A percentile compares a stretch with the other conserved stretches of the same genome.
Conservation (phyloP, 1,140 invertebrate species). For the Forficula auricularia region DNA sequence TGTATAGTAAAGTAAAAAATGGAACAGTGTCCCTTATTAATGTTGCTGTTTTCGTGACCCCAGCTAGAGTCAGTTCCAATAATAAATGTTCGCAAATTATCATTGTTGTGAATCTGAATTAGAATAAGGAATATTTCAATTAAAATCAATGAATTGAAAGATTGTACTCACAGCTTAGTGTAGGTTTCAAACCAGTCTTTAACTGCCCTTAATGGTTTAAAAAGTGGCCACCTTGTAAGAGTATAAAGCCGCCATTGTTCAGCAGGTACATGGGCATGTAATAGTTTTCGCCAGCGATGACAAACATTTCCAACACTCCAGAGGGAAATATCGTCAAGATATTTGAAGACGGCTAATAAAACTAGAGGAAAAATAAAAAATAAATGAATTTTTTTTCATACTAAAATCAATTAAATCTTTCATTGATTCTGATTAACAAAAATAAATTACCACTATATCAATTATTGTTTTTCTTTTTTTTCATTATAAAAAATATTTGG, state of each 20-base stretch:
- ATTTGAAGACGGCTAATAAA: conserved; percentile 68
- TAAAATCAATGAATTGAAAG: no score
- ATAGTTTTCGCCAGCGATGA: conserved; percentile 59
- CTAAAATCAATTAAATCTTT: conserved; percentile 6
- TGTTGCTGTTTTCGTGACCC: no score
- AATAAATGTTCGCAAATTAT: no score
- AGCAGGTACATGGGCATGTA: conserved; percentile 53
- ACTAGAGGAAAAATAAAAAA: conserved; percentile 36
- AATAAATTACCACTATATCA: no score
- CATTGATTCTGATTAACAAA: no score
- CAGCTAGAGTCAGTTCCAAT: no score
- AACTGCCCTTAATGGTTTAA: conserved; percentile 45
- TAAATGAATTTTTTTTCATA: conserved; percentile 11
- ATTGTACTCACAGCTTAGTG: conserved; percentile 31
- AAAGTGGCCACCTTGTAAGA: conserved; percentile 62
- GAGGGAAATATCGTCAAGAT: conserved; percentile 78
- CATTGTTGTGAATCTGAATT: no score
- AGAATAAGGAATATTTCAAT: no score
- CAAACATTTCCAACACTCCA: conserved; percentile 76
- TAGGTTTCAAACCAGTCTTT: conserved; percentile 65
- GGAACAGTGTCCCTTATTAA: no score
- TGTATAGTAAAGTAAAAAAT: no score
- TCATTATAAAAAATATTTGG: no score
- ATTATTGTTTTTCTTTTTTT: no score
- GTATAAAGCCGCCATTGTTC: conserved; percentile 61